Conservation (phyloP, 1,140 invertebrate genomes). For the Zaprionus africanus region DNA sequence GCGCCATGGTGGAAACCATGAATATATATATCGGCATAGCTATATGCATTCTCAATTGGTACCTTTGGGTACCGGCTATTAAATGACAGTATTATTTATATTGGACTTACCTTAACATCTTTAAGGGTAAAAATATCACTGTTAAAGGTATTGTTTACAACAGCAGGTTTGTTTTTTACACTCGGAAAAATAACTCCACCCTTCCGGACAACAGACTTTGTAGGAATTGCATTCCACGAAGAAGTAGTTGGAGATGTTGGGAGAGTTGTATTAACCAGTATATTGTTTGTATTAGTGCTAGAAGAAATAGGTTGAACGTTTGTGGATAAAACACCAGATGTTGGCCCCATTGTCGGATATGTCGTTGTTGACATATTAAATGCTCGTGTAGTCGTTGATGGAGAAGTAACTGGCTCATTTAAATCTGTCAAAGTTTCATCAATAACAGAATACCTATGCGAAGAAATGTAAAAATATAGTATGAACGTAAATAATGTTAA, state of each 20-base stretch:
- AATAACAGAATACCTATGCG: slow-evolving; percentile 67
- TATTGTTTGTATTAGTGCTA: slow-evolving; percentile 19
- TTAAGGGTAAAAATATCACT: slow-evolving; percentile 90
- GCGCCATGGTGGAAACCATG: no score
- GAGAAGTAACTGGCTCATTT: slow-evolving; percentile 56
- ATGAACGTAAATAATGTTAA: no score
- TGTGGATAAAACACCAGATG: neutral
- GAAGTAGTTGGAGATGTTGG: slow-evolving; percentile 34
- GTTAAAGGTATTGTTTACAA: slow-evolving; percentile 92
- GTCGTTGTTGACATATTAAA: slow-evolving; percentile 27
- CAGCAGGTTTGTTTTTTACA: slow-evolving; percentile 94
- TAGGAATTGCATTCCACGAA: slow-evolving; percentile 43
- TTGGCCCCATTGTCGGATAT: slow-evolving; percentile 20
- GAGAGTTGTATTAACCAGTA: slow-evolving; percentile 27
- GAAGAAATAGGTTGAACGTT: neutral
- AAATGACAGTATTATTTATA: neutral
- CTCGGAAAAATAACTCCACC: slow-evolving; percentile 94
- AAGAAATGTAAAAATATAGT: neutral
- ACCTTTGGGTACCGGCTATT: no score
- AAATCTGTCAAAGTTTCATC: slow-evolving; percentile 80
- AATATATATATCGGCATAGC: no score
- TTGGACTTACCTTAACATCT: slow-evolving; percentile 90
- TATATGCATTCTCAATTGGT: no score
- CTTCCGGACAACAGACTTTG: slow-evolving; percentile 86
- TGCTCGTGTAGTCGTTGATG: slow-evolving; percentile 65